These are phyloP conservation scores for Thecocarcelia acutangulata DNA, from an alignment of 2,888 invertebrate species.

Conservation along the genomic window DNA sequence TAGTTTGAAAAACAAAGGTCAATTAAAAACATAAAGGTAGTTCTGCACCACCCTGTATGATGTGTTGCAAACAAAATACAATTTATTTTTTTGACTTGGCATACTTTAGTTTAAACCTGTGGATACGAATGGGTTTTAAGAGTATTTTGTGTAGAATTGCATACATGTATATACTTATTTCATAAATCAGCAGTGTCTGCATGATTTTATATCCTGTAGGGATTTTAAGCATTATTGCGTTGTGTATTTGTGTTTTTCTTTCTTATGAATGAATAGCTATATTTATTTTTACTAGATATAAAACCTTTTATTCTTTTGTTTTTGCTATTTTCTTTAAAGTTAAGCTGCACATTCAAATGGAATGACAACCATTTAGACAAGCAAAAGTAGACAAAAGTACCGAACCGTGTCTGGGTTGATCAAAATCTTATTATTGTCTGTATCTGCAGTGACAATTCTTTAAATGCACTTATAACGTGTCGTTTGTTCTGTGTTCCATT, in stretches of 20 bases:
- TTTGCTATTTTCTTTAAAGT: slow-evolving; percentile 16
- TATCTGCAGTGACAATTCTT: slow-evolving; percentile 62
- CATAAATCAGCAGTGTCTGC: slow-evolving; percentile 26
- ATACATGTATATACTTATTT: not conserved
- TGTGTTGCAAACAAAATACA: too few relatives aligned
- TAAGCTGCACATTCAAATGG: not conserved
- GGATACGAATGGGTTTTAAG: not conserved
- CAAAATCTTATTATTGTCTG: slow-evolving; percentile 64
- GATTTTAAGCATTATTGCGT: slow-evolving; percentile 44
- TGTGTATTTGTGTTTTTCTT: slow-evolving; percentile 10
- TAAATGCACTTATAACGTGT: slow-evolving; percentile 60
- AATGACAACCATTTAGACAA: slow-evolving; percentile 1
- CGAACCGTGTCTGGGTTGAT: slow-evolving; percentile 52
- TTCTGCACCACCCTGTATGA: too few relatives aligned
- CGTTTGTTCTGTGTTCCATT: slow-evolving; percentile 16
- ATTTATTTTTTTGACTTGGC: too few relatives aligned
- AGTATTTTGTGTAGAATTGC: too few relatives aligned
- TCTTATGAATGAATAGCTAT: not conserved
- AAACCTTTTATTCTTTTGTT: slow-evolving; percentile 9
- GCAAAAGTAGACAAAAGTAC: slow-evolving; percentile 33
- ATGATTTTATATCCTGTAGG: slow-evolving; percentile 52
- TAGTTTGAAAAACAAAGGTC: too few relatives aligned
- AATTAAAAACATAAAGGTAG: too few relatives aligned
- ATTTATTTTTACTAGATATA: not conserved
- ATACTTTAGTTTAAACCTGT: too few relatives aligned